Base-by-base conservation (phyloP, 2,113 vertebrate species). In the Dasypus novemcinctus region DNA sequence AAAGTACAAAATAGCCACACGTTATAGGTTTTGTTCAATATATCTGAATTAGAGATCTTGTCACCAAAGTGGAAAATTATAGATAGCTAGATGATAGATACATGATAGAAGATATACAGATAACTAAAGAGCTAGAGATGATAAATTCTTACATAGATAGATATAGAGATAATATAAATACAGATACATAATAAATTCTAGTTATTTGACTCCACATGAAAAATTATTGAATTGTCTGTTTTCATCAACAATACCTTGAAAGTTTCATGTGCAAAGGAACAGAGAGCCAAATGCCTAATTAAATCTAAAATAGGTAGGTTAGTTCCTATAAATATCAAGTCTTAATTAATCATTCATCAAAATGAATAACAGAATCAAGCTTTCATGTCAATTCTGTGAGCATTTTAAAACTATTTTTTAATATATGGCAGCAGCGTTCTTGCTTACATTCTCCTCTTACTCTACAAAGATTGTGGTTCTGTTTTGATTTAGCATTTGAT, bases 311-410 rank as follows among this genome's bases (percentile, higher is more conserved):
- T 29, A 79, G 17, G 4, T 72, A 90, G 93, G 23, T 82, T 87
- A 69, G 15, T 87, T 41, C 29, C 69, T 83, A 1, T 27, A n/a
- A 76, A 52, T 25, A 29, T 46, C 13, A 15, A 54, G 3, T 66
- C 68, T 91, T 93, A 85, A 82, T 38, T 61, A 69, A 84, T 49
- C 13, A 87, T 29, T 64, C 21, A 90, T 90, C 74, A 90, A 20
- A 23, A 63, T 69, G 8, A 95, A 94, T 78, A 61, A 64, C 18
- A 75, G 18, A 72, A 72, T 27, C 90, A 9, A 17, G 18, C 33
- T 54, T 3, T 18, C 27, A 72, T 80, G 41, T 15, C 74, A 93
- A 95, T 64, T 90, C 41, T 31, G 7, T 43, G 2, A 87, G 21
- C 15, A 93, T 21, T 31, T 75, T 64, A 74, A 52, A 10, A 68